phyloP scores from a whole-genome alignment of 2,797 vertebrate genomes.

The Coendou prehensilis region DNA sequence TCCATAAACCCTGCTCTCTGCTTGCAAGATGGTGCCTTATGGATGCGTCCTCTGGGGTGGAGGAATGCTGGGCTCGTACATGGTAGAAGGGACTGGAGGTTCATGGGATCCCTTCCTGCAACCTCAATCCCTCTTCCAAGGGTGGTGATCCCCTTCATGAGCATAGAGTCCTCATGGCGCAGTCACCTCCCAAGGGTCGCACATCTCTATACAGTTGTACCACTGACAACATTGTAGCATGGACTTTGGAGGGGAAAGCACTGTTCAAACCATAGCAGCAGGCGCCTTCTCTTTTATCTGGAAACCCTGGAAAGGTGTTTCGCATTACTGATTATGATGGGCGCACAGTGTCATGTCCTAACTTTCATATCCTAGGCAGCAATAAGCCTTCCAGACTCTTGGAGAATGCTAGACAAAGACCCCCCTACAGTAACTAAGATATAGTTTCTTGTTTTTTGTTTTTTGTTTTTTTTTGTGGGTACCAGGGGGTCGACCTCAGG shows the following conservation, averaged over 20 bases:
- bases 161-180: background rate
- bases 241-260: background rate
- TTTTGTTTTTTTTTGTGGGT: too few relatives aligned
- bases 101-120: background rate
- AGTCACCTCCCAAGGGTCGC: too few relatives aligned
- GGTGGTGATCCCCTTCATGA: background rate
- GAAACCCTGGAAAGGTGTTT: background rate
- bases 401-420: background rate
- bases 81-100: background rate
- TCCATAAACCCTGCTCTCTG: background rate
- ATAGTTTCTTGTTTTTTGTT: too few relatives aligned
- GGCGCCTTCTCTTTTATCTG: background rate
- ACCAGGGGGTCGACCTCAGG: too few relatives aligned
- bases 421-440: background rate
- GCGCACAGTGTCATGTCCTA: background rate
- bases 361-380: background rate
- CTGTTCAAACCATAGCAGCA: background rate
- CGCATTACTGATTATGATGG: background rate
- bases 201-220: background rate
- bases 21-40: background rate
- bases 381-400: background rate
- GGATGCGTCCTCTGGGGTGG: background rate
- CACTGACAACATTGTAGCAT: background rate
- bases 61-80: background rate
- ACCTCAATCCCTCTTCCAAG: background rate